A percentile compares a stretch with the other conserved stretches of the same genome.
These are phyloP conservation scores for Heteromormyrus szaboi DNA, from an alignment of 2,797 vertebrate genomes.

Conservation along the genomic window DNA sequence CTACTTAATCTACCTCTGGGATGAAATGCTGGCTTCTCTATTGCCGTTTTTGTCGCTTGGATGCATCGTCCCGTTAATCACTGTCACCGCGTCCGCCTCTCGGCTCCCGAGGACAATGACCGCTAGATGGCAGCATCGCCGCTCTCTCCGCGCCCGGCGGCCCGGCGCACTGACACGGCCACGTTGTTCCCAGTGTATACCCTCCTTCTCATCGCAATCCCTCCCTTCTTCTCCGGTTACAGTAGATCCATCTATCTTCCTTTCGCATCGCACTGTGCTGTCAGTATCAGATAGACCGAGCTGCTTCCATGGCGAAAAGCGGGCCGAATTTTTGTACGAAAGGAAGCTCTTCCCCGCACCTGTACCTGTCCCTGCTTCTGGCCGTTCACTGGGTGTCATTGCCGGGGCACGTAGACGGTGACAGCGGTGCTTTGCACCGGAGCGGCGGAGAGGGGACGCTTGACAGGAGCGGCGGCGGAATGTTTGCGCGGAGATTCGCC, in stretches of 20 bases:
- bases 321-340: conserved; percentile 49
- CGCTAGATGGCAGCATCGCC: conserved; percentile 48
- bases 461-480: conserved; percentile 40
- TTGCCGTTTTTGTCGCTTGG: background rate
- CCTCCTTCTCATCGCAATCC: conserved; percentile 42
- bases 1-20: background rate
- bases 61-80: background rate
- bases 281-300: conserved; percentile 51
- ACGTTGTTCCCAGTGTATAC: conserved; percentile 58
- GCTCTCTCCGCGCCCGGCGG: conserved; percentile 21
- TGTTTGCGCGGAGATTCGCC: conserved; percentile 34
- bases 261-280: conserved; percentile 53
- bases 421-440: conserved; percentile 46
- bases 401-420: conserved; percentile 51
- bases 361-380: conserved; percentile 53
- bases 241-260: conserved; percentile 57
- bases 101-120: conserved; percentile 11
- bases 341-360: conserved; percentile 40
- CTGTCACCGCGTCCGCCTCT: background rate
- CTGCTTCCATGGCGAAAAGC: conserved; percentile 56
- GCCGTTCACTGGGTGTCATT: conserved; percentile 54
- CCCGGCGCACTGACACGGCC: conserved; percentile 47
- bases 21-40: background rate
- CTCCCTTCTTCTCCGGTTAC: conserved; percentile 38
- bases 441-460: conserved; percentile 36